A percentile compares a stretch with the other conserved stretches of the same genome.
Conservation (phyloP, 2,797 vertebrate species). For the Melanotaenia nigrans region DNA sequence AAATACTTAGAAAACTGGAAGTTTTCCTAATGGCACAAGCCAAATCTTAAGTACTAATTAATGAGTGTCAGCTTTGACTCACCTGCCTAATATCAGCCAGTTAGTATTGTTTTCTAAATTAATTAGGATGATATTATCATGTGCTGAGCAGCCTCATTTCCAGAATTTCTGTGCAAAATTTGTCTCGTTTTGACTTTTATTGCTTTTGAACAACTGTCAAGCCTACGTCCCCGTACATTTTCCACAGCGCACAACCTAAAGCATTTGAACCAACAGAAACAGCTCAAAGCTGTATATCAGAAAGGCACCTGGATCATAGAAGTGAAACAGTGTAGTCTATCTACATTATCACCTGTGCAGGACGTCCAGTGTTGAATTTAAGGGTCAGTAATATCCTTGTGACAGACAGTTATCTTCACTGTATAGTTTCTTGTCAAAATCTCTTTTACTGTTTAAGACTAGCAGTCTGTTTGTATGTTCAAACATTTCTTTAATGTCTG, state of each 20-base stretch:
- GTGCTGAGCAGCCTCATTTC: too few relatives aligned
- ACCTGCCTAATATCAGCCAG: too few relatives aligned
- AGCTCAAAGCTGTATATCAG: not conserved
- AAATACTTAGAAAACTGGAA: too few relatives aligned
- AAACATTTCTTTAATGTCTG: slow-evolving; percentile 78
- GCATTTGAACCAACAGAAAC: not conserved
- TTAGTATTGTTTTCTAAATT: too few relatives aligned
- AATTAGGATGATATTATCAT: too few relatives aligned
- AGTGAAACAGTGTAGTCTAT: not conserved
- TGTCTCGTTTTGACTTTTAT: too few relatives aligned
- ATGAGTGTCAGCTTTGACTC: not conserved
- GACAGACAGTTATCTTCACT: slow-evolving; percentile 37
- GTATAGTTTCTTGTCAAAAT: slow-evolving; percentile 30
- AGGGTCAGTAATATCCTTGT: not conserved
- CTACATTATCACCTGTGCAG: slow-evolving; percentile 15
- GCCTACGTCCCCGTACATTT: not conserved
- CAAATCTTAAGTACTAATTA: not conserved
- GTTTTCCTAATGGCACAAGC: not conserved
- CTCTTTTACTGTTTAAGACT: slow-evolving; percentile 47
- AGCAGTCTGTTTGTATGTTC: slow-evolving; percentile 68
- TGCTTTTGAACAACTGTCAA: not conserved
- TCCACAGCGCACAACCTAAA: not conserved
- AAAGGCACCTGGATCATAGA: not conserved
- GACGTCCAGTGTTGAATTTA: slow-evolving; percentile 5
- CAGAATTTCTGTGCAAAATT: too few relatives aligned